Evolutionary conservation across 1,140 invertebrate genomes (phyloP), one percentile per base, ranked within the genome.

Genomic region (Rhyzopertha dominica): DNA sequence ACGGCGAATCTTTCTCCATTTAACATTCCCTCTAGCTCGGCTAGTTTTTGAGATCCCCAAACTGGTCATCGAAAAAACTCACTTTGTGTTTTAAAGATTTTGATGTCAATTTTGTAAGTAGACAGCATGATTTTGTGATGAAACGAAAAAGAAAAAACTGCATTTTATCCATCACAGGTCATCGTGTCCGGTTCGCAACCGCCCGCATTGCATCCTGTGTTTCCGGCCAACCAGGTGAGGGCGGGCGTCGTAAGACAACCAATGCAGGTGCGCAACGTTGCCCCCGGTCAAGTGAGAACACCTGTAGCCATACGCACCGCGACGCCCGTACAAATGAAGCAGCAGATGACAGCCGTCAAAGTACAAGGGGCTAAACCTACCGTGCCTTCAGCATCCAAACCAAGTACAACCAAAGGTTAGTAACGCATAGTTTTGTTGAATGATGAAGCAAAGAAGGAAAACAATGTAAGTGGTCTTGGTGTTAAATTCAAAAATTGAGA

Each of bases 381-480:
- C 51, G 55, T 63, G 49, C 66, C 66, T 55, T 61, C 65, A 31
- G 51, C 58, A n/a, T 44, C 61, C 26, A 54, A 58, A 24, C 54
- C 56, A 56, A 68, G 70, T 25, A 59, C 69, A 41, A 53, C 68
- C 25, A 80, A 79, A 63, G n/a, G n/a, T n/a, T n/a, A n/a, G n/a
- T n/a, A n/a, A n/a, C n/a, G n/a, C n/a, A n/a, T n/a, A n/a, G n/a
- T n/a, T n/a, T n/a, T n/a, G n/a, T n/a, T n/a, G n/a, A n/a, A n/a
- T n/a, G n/a, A n/a, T n/a, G n/a, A n/a, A n/a, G n/a, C n/a, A n/a
- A n/a, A n/a, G n/a, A n/a, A n/a, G n/a, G n/a, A n/a, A n/a, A n/a
- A n/a, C n/a, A n/a, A n/a, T n/a, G n/a, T n/a, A n/a, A n/a, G n/a
- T n/a, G n/a, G n/a, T n/a, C n/a, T n/a, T n/a, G n/a, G n/a, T n/a